Conservation (phyloP, 2,113 vertebrate genomes). For the Malaclemys terrapin region DNA sequence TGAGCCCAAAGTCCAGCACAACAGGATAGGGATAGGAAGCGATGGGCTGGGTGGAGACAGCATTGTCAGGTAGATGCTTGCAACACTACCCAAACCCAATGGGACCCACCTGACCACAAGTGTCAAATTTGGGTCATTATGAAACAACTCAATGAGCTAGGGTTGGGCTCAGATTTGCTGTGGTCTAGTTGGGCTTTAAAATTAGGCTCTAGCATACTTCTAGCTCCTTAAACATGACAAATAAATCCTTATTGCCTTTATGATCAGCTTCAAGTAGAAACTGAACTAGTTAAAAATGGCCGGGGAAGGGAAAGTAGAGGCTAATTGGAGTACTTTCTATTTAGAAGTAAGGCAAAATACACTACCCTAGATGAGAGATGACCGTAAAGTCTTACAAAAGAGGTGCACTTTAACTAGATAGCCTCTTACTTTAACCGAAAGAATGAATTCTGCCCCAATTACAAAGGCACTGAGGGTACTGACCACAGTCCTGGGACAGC, state of each 20-base stretch:
- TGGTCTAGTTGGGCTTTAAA: not conserved
- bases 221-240: not conserved
- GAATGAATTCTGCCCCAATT: rapidly evolving
- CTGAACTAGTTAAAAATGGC: not conserved
- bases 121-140: not conserved
- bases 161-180: not conserved
- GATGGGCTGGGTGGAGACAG: not conserved
- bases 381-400: not conserved
- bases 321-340: not conserved
- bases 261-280: not conserved
- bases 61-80: not conserved
- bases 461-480: conserved; percentile 69
- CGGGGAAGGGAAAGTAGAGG: not conserved
- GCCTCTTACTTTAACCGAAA: not conserved
- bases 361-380: not conserved
- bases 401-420: not conserved
- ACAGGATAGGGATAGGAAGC: not conserved
- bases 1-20: not conserved
- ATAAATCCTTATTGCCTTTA: not conserved
- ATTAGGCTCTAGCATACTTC: not conserved
- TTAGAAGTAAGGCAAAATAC: not conserved
- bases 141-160: not conserved
- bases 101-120: not conserved
- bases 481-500: conserved; percentile 79
- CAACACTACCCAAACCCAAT: not conserved